Evolutionary conservation across 2,113 vertebrate genomes (phyloP).

Genomic region (Nettapus auritus): DNA sequence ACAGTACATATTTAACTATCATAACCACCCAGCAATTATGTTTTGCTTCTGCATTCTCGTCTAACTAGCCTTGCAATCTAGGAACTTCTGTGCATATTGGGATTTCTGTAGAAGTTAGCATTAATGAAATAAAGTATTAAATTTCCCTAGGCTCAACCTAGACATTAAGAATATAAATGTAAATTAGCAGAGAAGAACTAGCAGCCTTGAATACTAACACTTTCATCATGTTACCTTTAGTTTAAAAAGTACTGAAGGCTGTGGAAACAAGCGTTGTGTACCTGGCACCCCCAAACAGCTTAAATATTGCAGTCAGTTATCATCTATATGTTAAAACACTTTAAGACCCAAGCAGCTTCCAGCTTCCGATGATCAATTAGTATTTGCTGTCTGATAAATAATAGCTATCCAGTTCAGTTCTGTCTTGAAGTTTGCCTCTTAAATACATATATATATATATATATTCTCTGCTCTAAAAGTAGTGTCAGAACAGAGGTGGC

Average conservation of each 20-base stretch:
- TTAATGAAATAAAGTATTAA: slow-evolving; percentile 81
- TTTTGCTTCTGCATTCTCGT: slow-evolving; percentile 67
- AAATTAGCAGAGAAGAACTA: slow-evolving; percentile 78
- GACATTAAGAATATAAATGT: slow-evolving; percentile 83
- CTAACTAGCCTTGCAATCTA: slow-evolving; percentile 64
- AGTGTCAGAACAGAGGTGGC: neutral
- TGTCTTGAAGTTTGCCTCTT: slow-evolving; percentile 4
- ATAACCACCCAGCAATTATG: slow-evolving; percentile 71
- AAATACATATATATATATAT: neutral
- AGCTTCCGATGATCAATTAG: slow-evolving; percentile 16
- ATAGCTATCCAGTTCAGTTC: slow-evolving; percentile 2
- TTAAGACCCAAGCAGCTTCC: neutral
- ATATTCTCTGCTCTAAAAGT: neutral
- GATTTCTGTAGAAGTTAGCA: slow-evolving; percentile 76
- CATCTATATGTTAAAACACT: slow-evolving; percentile 3
- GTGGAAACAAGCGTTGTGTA: slow-evolving; percentile 44
- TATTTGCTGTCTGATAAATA: slow-evolving; percentile 8
- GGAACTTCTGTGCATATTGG: slow-evolving; percentile 70
- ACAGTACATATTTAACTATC: slow-evolving; percentile 74
- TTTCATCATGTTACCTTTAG: slow-evolving; percentile 58
- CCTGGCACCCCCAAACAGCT: slow-evolving; percentile 32
- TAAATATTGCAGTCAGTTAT: slow-evolving; percentile 42
- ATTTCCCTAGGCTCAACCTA: slow-evolving; percentile 80
- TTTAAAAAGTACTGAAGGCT: slow-evolving; percentile 50
- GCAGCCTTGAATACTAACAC: slow-evolving; percentile 75